A percentile compares a stretch with the other conserved stretches of the same genome.
These are phyloP conservation scores for Delia radicum DNA, from an alignment of 1,140 invertebrate genomes.

Conservation along the genomic window DNA sequence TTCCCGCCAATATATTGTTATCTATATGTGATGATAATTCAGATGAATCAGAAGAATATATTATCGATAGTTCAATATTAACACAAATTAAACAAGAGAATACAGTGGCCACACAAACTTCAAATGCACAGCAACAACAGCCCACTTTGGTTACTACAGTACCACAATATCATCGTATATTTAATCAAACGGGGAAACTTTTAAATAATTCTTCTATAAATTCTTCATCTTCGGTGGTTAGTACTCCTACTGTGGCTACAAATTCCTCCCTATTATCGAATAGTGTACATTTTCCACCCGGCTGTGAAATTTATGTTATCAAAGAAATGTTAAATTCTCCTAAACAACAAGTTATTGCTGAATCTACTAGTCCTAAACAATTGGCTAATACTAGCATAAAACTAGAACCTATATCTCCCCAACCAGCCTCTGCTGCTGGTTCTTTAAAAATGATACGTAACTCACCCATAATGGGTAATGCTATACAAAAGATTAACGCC, in stretches of 20 bases:
- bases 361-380: neutral
- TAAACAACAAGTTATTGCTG: neutral
- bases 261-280: conserved; percentile 39
- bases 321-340: conserved; percentile 37
- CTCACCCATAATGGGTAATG: too few species aligned
- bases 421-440: neutral
- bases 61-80: conserved; percentile 34
- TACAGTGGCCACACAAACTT: conserved; percentile 6
- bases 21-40: conserved; percentile 49
- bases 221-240: neutral
- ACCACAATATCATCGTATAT: conserved; percentile 28
- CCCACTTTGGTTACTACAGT: neutral
- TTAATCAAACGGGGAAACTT: conserved; percentile 18
- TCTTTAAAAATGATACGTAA: neutral
- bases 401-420: conserved; percentile 9
- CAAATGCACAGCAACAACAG: neutral
- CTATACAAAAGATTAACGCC: too few species aligned
- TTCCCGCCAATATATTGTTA: conserved; percentile 40
- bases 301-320: conserved; percentile 53
- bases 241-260: conserved; percentile 7
- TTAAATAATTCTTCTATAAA: neutral
- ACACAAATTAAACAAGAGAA: conserved; percentile 44
- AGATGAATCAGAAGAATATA: conserved; percentile 45
- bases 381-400: neutral
- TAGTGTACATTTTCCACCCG: conserved; percentile 47